Evolutionary conservation across 2,888 invertebrate species (phyloP).

Genomic region (Stenchaetothrips biformis): DNA sequence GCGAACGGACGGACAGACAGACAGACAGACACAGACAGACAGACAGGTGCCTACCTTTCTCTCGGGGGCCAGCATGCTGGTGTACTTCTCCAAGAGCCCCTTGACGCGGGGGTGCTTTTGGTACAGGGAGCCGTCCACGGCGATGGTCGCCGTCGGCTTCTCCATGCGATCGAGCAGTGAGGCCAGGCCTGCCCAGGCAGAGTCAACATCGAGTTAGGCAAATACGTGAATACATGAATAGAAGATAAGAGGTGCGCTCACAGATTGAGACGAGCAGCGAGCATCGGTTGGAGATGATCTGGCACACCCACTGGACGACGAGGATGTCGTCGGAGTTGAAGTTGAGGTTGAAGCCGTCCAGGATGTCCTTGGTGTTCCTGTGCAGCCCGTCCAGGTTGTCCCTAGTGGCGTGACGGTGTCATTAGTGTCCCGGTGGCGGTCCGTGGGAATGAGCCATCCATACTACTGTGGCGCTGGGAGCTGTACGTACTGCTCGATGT

Average conservation of each 20-base stretch:
- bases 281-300: conserved; percentile 63
- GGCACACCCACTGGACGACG: conserved; percentile 62
- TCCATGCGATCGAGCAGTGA: conserved; percentile 62
- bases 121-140: conserved; percentile 74
- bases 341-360: conserved; percentile 36
- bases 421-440: conserved; percentile 43
- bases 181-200: conserved; percentile 52
- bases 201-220: conserved; percentile 44
- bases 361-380: conserved; percentile 44
- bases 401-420: conserved; percentile 45
- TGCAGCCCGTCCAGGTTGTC: conserved; percentile 39
- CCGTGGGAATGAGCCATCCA: background rate
- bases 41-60: conserved; percentile 43
- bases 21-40: no score
- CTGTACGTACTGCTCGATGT: conserved; percentile 65
- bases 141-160: conserved; percentile 56
- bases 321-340: conserved; percentile 54
- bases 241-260: conserved; percentile 47
- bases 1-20: no score
- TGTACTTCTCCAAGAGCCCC: conserved; percentile 47
- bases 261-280: conserved; percentile 68
- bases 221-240: background rate
- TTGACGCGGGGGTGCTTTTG: conserved; percentile 46
- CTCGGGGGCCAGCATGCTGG: conserved; percentile 47
- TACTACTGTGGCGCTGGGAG: no score